Evolutionary conservation across 2,797 vertebrate genomes (phyloP), one percentile per base, ranked within the genome.

Genomic region (Premnoplex brunnescens): DNA sequence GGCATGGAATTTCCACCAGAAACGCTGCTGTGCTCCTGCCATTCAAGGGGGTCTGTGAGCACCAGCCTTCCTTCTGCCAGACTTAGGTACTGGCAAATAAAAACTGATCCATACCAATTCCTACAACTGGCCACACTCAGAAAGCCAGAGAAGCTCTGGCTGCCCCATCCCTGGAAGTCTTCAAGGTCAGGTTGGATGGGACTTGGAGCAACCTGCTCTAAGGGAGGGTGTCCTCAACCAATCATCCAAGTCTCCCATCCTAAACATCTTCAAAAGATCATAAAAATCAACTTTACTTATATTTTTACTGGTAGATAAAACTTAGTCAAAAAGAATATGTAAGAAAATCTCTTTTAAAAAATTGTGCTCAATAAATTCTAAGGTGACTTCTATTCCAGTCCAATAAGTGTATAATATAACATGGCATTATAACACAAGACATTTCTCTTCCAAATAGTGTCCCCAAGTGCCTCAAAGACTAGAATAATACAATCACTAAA

Each of bases 401-500:
- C 88, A 59, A 27, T 17, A 82, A 58, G 12, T 16, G 19, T 78
- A 66, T 32, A 56, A 56, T 74, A 41, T 32, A 66, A 60, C 17
- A 56, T 2, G 56, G 6, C 48, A 55, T 81, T 73, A 32, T 44
- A 73, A 69, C 24, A 69, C 15, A 52, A 32, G 23, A 14, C 13
- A 76, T 60, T 92, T 89, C 46, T 72, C 63, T 77, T 82, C 69
- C 37, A 85, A 54, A 62, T 17, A 43, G 18, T 58, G 63, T 85
- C 85, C 28, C 68, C 14, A 74, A 81, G 39, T 62, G 46, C 52
- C 63, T 74, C 62, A 64, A 52, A 83, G 85, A 81, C 91, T 84
- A 77, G 51, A 91, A 95, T 72, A 91, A 55, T 22, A 19, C 52
- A 79, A 95, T 87, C 87, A 84, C 83, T 82, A 89, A 92, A 97